Base-by-base conservation (phyloP, 2,888 invertebrate genomes). In the Polylopha cassiicola region DNA sequence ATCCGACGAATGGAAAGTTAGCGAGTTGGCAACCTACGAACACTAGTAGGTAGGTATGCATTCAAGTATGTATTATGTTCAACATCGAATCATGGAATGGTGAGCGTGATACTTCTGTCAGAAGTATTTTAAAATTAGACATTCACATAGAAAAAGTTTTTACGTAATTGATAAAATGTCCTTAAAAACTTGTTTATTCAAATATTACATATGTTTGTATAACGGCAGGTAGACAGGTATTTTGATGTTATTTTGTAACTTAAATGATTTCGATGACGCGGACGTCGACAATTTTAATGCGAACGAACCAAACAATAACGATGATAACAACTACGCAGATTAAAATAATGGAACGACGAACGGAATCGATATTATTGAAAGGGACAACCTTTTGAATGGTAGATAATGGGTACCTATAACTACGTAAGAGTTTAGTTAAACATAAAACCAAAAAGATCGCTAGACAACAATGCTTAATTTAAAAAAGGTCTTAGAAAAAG, bases 1-100 rank as follows among this genome's bases (percentile, higher is more conserved):
- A 65, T 64, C 65, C 67, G 60, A 64, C 73, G 69, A 80, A 73
- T 80, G 78, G 79, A 81, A 81, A 80, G 80, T 76, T 70, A 73
- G 69, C 73, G 71, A 69, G 68, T 69, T 75, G 73, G 76, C 73
- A 76, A 73, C 65, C 61, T 68, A 64, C 62, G 58, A 58, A 62
- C 58, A 50, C 50, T 52, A 52, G 48, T 54, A 51, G 43, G 48
- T 55, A 53, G 48, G 48, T 48, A 48, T 39, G 46, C 46, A 33
- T 44, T 34, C 38, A 39, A 48, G 43, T 51, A 39, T 26, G 44
- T 43, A 43, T 38, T 45, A 43, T 43, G 33, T 37, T 30, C 30
- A 18, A 36, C 15, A 31, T 26, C 24, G 34, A 21, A 26, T 41
- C 24, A 9, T 21, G 29, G 30, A 36, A 36, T 29, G 20, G 36